Conservation (phyloP, 2,888 invertebrate genomes). For the Polylopha cassiicola region DNA sequence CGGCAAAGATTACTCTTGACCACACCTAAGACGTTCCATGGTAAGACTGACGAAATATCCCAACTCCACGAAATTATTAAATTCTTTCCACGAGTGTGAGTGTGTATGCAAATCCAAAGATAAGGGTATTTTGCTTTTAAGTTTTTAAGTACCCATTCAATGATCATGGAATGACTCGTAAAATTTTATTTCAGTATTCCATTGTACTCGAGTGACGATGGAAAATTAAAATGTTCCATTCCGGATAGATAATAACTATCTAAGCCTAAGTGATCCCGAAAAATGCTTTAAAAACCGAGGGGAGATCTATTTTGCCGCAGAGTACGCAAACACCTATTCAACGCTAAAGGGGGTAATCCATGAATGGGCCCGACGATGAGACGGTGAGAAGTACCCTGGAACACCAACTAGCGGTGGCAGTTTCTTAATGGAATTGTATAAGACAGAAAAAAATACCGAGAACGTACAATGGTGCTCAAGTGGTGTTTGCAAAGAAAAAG, state of each 20-base stretch:
- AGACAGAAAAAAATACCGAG: slow-evolving; percentile 72
- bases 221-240: slow-evolving; percentile 73
- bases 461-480: slow-evolving; percentile 59
- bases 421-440: slow-evolving; percentile 73
- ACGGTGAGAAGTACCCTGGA: slow-evolving; percentile 52
- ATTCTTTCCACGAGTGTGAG: slow-evolving; percentile 1
- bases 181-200: slow-evolving; percentile 52
- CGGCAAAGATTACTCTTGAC: slow-evolving; percentile 60
- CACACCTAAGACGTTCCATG: slow-evolving; percentile 53
- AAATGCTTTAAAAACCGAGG: slow-evolving; percentile 64
- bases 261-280: slow-evolving; percentile 71
- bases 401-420: slow-evolving; percentile 73
- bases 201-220: slow-evolving; percentile 71
- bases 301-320: slow-evolving; percentile 70
- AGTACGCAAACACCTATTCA: slow-evolving; percentile 77
- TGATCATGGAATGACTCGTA: slow-evolving; percentile 66
- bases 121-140: slow-evolving; percentile 33
- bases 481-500: slow-evolving; percentile 64
- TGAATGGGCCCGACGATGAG: slow-evolving; percentile 66
- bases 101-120: neutral
- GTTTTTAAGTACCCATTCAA: slow-evolving; percentile 45
- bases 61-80: slow-evolving; percentile 2
- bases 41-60: slow-evolving; percentile 24
- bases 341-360: slow-evolving; percentile 40
- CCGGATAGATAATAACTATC: slow-evolving; percentile 69